Evolutionary conservation across 1,140 invertebrate species (phyloP), one percentile per base, ranked within the genome.

Genomic region (Nixonia krombeini): DNA sequence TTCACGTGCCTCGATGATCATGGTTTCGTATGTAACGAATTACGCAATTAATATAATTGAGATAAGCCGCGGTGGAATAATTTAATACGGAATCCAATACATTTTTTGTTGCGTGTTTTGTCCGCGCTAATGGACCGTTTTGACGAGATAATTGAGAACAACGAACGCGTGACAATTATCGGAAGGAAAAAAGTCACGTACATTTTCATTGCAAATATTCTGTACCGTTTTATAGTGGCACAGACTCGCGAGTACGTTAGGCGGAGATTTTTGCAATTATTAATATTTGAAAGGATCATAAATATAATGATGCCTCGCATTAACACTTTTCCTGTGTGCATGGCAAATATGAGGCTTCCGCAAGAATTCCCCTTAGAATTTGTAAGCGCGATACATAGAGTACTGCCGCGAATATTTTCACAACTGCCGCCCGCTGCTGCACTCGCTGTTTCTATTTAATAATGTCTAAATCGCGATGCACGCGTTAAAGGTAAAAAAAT

Each of bases 391-490:
- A 29, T 12, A 15, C 29, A 62, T 52, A 69, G 51, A 51, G 26
- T 45, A 8, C 13, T 49, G 28, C 33, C 37, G 26, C 58, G 65
- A 61, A 62, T 68, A 74, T 74, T 74, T 74, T 72, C 63, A 62
- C 62, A 28, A 10, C 52, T 40, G 53, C 42, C 38, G 33, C 55
- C 44, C 44, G 55, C 61, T 64, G 47, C 61, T 72, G 61, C 62
- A 67, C 62, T 55, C 56, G 66, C 67, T 72, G 67, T 74, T 76
- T 70, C 66, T 71, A 71, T 75, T 77, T 77, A 77, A 77, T 73
- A 73, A 77, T 57, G 73, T 75, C 73, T 72, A 74, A 77, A 77
- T 73, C 73, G 71, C 72, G 61, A 63, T 70, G 71, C 59, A 57
- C 42, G 50, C 58, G 26, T 53, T 33, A 28, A 56, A 45, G 33